Conservation (phyloP, 2,797 vertebrate species). For the Poeciliopsis infans region DNA sequence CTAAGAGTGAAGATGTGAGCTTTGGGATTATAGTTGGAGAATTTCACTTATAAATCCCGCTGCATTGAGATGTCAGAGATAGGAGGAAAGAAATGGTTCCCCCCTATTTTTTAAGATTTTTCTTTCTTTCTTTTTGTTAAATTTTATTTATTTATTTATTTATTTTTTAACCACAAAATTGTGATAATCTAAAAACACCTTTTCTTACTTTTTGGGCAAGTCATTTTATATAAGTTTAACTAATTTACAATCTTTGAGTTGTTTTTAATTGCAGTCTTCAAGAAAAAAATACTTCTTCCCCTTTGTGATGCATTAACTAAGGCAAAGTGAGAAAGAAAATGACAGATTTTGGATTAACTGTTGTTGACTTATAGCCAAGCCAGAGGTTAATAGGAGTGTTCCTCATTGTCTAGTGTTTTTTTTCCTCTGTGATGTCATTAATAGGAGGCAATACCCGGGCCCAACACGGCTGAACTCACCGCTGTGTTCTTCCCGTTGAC, state of each 20-base stretch:
- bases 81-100: background rate
- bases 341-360: conserved; percentile 85
- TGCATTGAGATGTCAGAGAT: background rate
- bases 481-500: conserved; percentile 41
- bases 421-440: conserved; percentile 86
- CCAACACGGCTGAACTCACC: conserved; percentile 54
- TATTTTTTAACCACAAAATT: background rate
- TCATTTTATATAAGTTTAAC: background rate
- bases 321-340: conserved; percentile 71
- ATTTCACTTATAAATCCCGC: background rate
- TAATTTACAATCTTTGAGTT: background rate
- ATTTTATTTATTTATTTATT: no score
- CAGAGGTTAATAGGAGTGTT: conserved; percentile 90
- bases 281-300: background rate
- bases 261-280: background rate
- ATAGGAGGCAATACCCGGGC: conserved; percentile 71
- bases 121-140: background rate
- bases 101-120: background rate
- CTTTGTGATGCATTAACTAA: conserved; percentile 68
- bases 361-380: conserved; percentile 86
- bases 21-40: background rate
- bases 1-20: background rate
- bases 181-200: background rate
- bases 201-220: background rate
- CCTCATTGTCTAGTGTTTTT: conserved; percentile 86